phyloP scores from a whole-genome alignment of 2,888 invertebrate species.

The Archaeoteleia sp. region DNA sequence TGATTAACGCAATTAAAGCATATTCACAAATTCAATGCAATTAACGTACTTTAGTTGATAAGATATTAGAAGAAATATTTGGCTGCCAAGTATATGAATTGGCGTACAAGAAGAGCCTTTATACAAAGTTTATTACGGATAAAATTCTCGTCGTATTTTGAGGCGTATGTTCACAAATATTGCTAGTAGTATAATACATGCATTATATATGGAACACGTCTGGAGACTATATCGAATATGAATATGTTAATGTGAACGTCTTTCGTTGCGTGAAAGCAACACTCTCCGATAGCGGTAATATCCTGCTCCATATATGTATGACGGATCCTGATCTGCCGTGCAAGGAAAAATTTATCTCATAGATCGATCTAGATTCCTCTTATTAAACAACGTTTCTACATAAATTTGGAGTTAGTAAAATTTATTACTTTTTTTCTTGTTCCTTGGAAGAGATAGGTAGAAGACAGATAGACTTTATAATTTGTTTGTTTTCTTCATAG shows the following conservation, averaged over 20 bases:
- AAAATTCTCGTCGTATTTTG: constrained; percentile 3
- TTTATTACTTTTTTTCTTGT: no score
- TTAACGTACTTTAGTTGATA: no score
- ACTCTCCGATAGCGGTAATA: constrained; percentile 11
- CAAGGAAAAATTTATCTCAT: constrained; percentile 16
- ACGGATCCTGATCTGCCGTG: constrained; percentile 19
- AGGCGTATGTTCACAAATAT: background rate
- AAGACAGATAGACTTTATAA: no score
- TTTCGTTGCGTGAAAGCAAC: constrained; percentile 9
- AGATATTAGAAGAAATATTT: no score
- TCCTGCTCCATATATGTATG: constrained; percentile 10
- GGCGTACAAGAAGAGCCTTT: background rate
- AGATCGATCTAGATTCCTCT: constrained; percentile 15
- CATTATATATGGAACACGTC: constrained; percentile 20
- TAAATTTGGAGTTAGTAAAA: no score
- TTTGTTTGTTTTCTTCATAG: no score
- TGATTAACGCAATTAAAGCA: no score
- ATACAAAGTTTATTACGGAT: constrained; percentile 9
- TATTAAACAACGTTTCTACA: constrained; percentile 9
- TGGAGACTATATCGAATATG: constrained; percentile 12
- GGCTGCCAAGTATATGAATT: background rate
- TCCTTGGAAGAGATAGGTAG: no score
- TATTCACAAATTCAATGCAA: no score
- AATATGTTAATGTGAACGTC: constrained; percentile 26
- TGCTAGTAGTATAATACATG: constrained; percentile 15